phyloP scores from a whole-genome alignment of 2,113 vertebrate genomes.

The Myrmophylax atrothorax region DNA sequence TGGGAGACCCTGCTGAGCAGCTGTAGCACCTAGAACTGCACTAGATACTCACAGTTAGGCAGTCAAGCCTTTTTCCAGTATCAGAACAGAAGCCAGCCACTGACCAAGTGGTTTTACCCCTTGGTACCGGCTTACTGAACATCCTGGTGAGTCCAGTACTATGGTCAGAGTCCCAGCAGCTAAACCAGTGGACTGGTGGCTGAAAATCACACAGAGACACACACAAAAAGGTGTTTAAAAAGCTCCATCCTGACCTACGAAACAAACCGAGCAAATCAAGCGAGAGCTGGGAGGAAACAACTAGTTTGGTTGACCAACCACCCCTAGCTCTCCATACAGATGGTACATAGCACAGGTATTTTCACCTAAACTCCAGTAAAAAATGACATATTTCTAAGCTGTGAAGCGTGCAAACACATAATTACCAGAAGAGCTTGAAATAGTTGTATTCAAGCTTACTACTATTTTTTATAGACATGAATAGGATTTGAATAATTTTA shows the following conservation, averaged over 20 bases:
- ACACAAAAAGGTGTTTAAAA: background rate
- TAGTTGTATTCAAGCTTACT: background rate
- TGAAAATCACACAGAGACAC: background rate
- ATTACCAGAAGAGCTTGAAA: background rate
- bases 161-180: background rate
- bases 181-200: background rate
- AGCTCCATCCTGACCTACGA: background rate
- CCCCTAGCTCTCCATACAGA: background rate
- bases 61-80: background rate
- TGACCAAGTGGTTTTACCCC: background rate
- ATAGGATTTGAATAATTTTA: background rate
- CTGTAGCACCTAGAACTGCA: background rate
- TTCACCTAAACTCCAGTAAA: background rate
- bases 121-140: background rate
- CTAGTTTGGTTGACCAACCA: accelerated
- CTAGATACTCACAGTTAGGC: background rate
- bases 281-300: background rate
- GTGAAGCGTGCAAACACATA: background rate
- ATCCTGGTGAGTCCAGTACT: background rate
- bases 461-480: background rate
- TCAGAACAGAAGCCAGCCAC: background rate
- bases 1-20: background rate
- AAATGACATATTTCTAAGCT: background rate
- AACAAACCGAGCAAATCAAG: background rate
- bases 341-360: background rate